Evolutionary conservation across 2,888 invertebrate species (phyloP), one percentile per base, ranked within the genome.

Genomic region (Pandemis corylana): DNA sequence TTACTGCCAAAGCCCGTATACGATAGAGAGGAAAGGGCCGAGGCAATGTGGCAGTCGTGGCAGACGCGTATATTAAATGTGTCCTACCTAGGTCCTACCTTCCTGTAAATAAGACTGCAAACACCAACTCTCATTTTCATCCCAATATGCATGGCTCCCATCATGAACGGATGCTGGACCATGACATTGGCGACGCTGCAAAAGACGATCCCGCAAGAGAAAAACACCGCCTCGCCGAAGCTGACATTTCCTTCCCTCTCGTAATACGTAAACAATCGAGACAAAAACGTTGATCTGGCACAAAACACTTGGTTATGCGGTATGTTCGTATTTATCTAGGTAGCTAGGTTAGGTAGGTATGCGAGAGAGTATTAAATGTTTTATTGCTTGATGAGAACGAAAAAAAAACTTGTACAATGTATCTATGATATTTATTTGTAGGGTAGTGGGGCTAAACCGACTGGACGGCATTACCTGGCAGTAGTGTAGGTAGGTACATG

Each of bases 31-130:
- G 28, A 36, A 2, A 36, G 28, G 2, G 28, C 28, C 28, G 28
- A 36, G 28, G 28, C 28, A 36, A 36, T 36, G 28, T 36, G 28
- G 28, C 28, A 36, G 28, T 36, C 28, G 2, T 36, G 28, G 28
- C 28, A 36, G 28, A 36, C 28, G 28, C 2, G 28, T 44, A 44
- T 44, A 44, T 44, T 7, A 9, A 44, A 44, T 15, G 6, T 15
- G 53, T 53, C 15, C 28, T 36, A 36, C 28, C 28, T 36, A 36
- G 28, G 28, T 36, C 28, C 49, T 36, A 97, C 97, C 96, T 98
- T 98, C 92, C 97, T 96, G 84, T 97, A 98, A 80, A 99, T 96
- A 10, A 98, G 90, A 65, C 97, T 97, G 85, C 98, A 98, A 68
- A 97, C 95, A 0, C 98, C 97, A 0, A 98, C 96, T 77, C 98